Evolutionary conservation across 2,888 invertebrate species (phyloP).

Genomic region (Nineta flava): DNA sequence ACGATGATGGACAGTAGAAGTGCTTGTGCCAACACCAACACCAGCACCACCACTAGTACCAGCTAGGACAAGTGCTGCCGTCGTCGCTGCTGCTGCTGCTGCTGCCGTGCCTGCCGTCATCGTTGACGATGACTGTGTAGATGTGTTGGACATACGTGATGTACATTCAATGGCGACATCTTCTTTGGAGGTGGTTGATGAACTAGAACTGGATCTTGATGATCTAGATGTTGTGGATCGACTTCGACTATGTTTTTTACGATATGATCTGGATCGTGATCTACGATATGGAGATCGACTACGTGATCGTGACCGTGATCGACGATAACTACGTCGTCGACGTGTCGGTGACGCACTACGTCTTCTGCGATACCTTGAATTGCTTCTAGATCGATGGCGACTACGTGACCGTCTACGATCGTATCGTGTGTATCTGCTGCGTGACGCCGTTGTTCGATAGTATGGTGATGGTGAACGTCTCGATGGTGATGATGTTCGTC

Average conservation of each 20-base stretch:
- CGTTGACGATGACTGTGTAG: background rate
- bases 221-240: background rate
- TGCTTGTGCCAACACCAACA: slow-evolving; percentile 3
- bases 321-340: slow-evolving; percentile 13
- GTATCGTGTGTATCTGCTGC: slow-evolving; percentile 3
- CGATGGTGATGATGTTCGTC: no score
- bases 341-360: slow-evolving; percentile 13
- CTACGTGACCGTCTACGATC: background rate
- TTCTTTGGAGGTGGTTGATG: background rate
- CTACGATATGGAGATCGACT: slow-evolving; percentile 7
- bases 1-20: background rate
- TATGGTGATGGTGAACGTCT: no score
- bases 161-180: background rate
- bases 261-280: slow-evolving; percentile 7
- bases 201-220: background rate
- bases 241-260: background rate
- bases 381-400: background rate
- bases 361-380: background rate
- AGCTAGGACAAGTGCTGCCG: slow-evolving; percentile 8
- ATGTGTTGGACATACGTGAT: background rate
- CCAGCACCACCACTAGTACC: background rate
- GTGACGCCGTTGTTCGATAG: slow-evolving; percentile 4
- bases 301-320: slow-evolving; percentile 9
- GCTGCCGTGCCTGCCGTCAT: no score
- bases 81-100: no score